Evolutionary conservation across 2,888 invertebrate genomes (phyloP).

Genomic region (Gortyna flavago): DNA sequence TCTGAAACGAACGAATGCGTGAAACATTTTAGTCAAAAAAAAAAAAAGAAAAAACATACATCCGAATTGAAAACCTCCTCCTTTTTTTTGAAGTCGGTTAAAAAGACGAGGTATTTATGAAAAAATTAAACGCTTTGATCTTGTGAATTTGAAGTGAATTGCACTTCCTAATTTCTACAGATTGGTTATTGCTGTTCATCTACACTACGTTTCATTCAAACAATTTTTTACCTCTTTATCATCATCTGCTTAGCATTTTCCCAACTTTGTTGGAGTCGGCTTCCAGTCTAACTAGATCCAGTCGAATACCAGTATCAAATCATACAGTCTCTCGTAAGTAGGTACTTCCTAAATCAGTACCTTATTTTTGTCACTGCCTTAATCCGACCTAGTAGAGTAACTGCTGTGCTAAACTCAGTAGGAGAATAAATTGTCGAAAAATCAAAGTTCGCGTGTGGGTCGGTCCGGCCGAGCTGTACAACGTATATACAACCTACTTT

Average conservation of each 20-base stretch:
- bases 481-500: slow-evolving; percentile 63
- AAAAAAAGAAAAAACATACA: too few relatives aligned
- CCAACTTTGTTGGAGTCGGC: too few relatives aligned
- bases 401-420: background rate
- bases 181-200: background rate
- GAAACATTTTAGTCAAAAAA: background rate
- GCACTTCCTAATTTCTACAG: background rate
- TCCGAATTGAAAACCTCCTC: too few relatives aligned
- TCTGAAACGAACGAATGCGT: background rate
- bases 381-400: background rate
- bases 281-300: background rate
- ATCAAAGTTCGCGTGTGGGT: slow-evolving; percentile 65
- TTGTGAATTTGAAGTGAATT: background rate
- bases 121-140: background rate
- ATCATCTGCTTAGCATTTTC: background rate
- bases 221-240: background rate
- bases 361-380: background rate
- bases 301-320: background rate
- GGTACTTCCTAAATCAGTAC: background rate
- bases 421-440: slow-evolving; percentile 36
- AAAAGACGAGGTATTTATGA: background rate
- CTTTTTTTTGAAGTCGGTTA: too few relatives aligned
- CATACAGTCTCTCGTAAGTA: too few relatives aligned
- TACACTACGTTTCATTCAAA: background rate
- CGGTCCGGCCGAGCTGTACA: background rate